phyloP scores from a whole-genome alignment of 2,113 vertebrate species.

The Perognathus longimembris region DNA sequence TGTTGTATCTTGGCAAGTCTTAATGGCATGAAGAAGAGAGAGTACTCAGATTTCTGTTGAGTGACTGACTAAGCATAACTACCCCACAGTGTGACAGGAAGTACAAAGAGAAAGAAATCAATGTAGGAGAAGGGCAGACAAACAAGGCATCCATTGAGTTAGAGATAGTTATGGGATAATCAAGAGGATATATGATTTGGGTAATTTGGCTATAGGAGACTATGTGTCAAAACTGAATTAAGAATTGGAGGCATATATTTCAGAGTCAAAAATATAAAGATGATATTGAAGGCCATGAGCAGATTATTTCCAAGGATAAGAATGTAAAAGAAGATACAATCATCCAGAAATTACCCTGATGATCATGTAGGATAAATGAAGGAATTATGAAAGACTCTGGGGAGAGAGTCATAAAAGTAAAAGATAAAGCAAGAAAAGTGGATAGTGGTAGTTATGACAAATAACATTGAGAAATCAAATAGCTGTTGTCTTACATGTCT shows the following conservation, averaged over 20 bases:
- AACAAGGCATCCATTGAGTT: not conserved
- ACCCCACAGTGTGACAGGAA: not conserved
- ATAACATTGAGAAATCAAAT: not conserved
- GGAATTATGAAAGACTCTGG: not conserved
- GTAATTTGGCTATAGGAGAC: not conserved
- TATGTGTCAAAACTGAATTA: not conserved
- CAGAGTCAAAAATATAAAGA: not conserved
- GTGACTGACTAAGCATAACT: not conserved
- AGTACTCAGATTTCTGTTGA: not conserved
- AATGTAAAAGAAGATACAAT: not conserved
- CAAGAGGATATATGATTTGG: not conserved
- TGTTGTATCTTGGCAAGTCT: not conserved
- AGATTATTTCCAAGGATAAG: not conserved
- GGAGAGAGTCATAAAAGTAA: not conserved
- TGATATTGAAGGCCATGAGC: not conserved
- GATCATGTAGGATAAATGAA: not conserved
- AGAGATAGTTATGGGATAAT: not conserved
- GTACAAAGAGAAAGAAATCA: not conserved
- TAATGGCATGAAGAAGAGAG: not conserved
- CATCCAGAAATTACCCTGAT: not conserved
- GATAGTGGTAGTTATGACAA: not conserved
- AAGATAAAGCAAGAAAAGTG: not conserved
- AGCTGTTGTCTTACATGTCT: not conserved
- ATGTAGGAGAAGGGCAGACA: not conserved
- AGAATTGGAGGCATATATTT: not conserved